phyloP scores from a whole-genome alignment of 1,140 invertebrate genomes.

The Thaumetopoea pityocampa region DNA sequence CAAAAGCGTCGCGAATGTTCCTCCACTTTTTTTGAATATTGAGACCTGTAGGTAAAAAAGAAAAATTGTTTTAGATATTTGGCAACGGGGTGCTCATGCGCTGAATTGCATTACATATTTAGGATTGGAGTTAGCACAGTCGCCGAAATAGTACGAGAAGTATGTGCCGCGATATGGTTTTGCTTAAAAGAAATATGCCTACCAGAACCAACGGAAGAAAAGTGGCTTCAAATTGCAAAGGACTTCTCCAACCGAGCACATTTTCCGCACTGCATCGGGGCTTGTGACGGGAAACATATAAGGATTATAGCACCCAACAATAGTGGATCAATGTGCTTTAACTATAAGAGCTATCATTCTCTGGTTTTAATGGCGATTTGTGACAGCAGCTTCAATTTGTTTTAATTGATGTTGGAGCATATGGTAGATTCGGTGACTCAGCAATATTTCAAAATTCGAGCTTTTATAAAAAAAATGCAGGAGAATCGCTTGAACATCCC shows the following conservation, averaged over 20 bases:
- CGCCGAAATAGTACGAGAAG: constrained; percentile 17
- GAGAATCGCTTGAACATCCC: too few species aligned
- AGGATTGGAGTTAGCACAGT: constrained; percentile 1
- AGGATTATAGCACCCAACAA: constrained; percentile 15
- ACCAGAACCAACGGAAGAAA: constrained; percentile 12
- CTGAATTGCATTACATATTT: too few species aligned
- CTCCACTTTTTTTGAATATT: too few species aligned
- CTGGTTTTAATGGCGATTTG: constrained; percentile 13
- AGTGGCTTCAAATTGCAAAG: constrained; percentile 5
- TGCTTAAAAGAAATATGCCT: constrained; percentile 10
- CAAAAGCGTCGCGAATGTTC: too few species aligned
- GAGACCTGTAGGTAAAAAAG: too few species aligned
- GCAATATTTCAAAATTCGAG: too few species aligned
- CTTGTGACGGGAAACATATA: constrained; percentile 12
- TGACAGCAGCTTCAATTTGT: too few species aligned
- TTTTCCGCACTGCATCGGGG: constrained; percentile 10
- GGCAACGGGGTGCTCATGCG: constrained; percentile 5
- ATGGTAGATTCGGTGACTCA: too few species aligned
- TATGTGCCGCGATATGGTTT: constrained; percentile 9
- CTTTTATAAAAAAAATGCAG: too few species aligned
- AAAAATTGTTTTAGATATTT: constrained; percentile 14
- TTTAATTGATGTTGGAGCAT: too few species aligned
- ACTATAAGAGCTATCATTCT: constrained; percentile 13
- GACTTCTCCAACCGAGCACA: constrained; percentile 3
- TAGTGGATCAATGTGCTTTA: constrained; percentile 16